These are phyloP conservation scores for Tetranychus urticae DNA, from an alignment of 1,140 invertebrate species.

Conservation along the genomic window DNA sequence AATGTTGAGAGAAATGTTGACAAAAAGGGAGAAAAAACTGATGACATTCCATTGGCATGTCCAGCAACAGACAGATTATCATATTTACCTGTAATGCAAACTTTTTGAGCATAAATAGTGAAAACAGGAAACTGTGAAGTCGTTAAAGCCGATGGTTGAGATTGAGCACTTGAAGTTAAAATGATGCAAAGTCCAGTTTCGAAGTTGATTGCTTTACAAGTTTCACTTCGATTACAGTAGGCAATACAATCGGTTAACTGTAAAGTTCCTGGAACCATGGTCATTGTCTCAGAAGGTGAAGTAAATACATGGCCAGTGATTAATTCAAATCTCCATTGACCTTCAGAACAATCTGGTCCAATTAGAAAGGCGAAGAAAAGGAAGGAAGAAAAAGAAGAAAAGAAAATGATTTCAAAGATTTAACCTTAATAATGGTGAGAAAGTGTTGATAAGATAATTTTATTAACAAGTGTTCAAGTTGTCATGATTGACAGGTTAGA, in stretches of 20 bases:
- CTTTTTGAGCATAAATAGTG: conserved; percentile 86
- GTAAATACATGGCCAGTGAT: conserved; percentile 79
- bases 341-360: background rate
- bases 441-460: no score
- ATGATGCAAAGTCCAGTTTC: conserved; percentile 82
- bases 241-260: conserved; percentile 79
- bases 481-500: no score
- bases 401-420: background rate
- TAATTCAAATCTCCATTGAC: conserved; percentile 40
- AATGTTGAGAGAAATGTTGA: background rate
- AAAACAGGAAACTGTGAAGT: conserved; percentile 82
- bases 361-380: background rate
- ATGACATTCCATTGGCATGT: background rate
- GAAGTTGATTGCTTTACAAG: conserved; percentile 75
- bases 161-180: conserved; percentile 63
- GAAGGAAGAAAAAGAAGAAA: background rate
- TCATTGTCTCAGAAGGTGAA: conserved; percentile 49
- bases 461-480: no score
- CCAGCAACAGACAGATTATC: background rate
- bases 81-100: conserved; percentile 31
- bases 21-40: background rate
- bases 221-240: conserved; percentile 62
- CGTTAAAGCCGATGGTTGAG: conserved; percentile 56
- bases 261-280: conserved; percentile 64
- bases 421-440: no score